Percentiles rank a stretch among this genome's conserved stretches.
phyloP scores from a whole-genome alignment of 2,113 vertebrate species.

The Ictidomys tridecemlineatus region DNA sequence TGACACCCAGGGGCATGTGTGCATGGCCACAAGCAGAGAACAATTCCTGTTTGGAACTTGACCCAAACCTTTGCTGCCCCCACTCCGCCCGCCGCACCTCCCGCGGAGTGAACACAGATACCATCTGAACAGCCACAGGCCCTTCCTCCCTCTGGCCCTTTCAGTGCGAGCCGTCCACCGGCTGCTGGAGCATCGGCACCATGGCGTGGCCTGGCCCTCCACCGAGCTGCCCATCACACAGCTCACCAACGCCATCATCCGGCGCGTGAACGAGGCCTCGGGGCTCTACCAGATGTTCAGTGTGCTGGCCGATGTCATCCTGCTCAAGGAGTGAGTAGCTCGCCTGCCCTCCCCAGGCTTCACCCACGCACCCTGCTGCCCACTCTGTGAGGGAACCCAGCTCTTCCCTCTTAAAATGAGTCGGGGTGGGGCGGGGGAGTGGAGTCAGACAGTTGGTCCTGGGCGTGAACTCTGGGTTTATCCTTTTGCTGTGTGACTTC shows the following conservation, averaged over 20 bases:
- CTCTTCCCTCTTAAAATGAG: background rate
- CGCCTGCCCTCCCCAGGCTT: background rate
- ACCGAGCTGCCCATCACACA: slow-evolving; percentile 89
- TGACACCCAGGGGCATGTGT: too few relatives aligned
- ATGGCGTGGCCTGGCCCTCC: slow-evolving; percentile 91
- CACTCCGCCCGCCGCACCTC: accelerated
- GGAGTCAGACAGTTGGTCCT: background rate
- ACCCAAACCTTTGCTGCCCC: too few relatives aligned
- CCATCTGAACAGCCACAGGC: accelerated
- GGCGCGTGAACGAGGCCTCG: slow-evolving; percentile 95
- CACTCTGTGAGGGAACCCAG: background rate
- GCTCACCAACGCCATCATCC: slow-evolving; percentile 93
- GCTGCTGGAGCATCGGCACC: slow-evolving; percentile 94
- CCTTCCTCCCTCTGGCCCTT: background rate
- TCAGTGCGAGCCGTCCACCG: slow-evolving; percentile 94
- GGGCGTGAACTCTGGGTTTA: accelerated
- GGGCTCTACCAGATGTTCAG: slow-evolving; percentile 98
- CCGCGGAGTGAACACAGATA: background rate
- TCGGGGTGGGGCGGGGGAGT: too few relatives aligned
- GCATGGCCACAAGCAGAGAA: background rate
- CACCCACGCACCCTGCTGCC: background rate
- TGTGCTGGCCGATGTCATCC: slow-evolving; percentile 95
- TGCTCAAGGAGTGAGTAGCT: slow-evolving; percentile 93
- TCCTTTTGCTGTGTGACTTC: background rate
- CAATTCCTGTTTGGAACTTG: accelerated